A percentile compares a stretch with the other conserved stretches of the same genome.
Evolutionary conservation across 1,140 invertebrate genomes (phyloP).

Genomic region (Cydia fagiglandana): DNA sequence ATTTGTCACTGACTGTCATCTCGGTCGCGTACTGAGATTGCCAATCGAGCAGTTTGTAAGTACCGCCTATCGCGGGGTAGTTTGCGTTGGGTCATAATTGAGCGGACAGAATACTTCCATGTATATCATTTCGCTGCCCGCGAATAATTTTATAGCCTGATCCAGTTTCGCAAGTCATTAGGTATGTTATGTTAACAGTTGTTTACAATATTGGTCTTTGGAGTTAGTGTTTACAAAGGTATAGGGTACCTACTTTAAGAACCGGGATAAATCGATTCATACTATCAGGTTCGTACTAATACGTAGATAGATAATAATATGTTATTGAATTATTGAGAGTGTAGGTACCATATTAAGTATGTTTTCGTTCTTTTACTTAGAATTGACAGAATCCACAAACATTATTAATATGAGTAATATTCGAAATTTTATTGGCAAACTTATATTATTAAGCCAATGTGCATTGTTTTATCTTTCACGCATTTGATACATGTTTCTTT

Average conservation of each 20-base stretch:
- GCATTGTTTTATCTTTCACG: conserved; percentile 4
- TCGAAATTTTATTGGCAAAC: too few relatives aligned
- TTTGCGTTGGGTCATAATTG: too few relatives aligned
- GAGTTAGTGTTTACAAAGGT: neutral
- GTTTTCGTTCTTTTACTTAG: neutral
- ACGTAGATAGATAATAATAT: neutral
- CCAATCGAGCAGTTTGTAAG: too few relatives aligned
- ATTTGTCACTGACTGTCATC: too few relatives aligned
- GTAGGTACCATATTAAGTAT: neutral
- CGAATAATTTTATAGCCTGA: neutral
- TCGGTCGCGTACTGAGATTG: too few relatives aligned
- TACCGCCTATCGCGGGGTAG: too few relatives aligned
- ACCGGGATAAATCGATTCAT: neutral
- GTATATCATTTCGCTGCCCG: too few relatives aligned
- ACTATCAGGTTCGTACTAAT: neutral
- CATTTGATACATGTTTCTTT: neutral
- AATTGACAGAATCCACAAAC: neutral
- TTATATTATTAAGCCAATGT: neutral
- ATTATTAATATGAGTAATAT: neutral
- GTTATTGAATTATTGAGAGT: neutral
- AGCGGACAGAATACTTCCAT: too few relatives aligned
- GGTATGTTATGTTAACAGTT: neutral
- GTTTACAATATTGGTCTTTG: neutral
- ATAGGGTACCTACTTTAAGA: neutral
- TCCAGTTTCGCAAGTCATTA: conserved; percentile 12